These are phyloP conservation scores for Mungos mungo DNA, from an alignment of 2,113 vertebrate genomes.

Conservation along the genomic window DNA sequence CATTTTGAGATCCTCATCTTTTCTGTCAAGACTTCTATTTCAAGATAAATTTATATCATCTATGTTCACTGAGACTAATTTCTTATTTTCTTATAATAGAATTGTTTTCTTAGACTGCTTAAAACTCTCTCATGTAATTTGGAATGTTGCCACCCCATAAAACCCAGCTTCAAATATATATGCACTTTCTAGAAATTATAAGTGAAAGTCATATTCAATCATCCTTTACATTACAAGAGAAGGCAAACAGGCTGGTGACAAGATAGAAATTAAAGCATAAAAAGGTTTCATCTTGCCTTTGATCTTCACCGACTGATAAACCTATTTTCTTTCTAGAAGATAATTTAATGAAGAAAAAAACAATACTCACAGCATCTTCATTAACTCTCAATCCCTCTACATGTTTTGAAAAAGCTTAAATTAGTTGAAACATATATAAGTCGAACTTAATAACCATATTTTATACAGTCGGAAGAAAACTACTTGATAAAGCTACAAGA, in stretches of 20 bases:
- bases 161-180: background rate
- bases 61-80: background rate
- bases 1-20: background rate
- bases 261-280: constrained; percentile 51
- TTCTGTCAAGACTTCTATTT: background rate
- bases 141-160: background rate
- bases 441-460: background rate
- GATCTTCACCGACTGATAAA: constrained; percentile 30
- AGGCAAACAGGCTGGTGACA: background rate
- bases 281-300: constrained; percentile 41
- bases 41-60: background rate
- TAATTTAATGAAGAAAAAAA: constrained; percentile 21
- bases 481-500: background rate
- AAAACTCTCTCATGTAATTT: background rate
- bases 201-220: background rate
- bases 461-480: background rate
- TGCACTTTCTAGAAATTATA: background rate
- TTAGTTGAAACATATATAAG: background rate
- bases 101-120: background rate
- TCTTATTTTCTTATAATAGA: background rate
- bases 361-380: background rate
- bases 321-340: background rate
- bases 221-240: background rate
- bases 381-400: background rate
- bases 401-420: background rate